Conservation (phyloP, 2,797 vertebrate genomes). For the Hemitrygon akajei region DNA sequence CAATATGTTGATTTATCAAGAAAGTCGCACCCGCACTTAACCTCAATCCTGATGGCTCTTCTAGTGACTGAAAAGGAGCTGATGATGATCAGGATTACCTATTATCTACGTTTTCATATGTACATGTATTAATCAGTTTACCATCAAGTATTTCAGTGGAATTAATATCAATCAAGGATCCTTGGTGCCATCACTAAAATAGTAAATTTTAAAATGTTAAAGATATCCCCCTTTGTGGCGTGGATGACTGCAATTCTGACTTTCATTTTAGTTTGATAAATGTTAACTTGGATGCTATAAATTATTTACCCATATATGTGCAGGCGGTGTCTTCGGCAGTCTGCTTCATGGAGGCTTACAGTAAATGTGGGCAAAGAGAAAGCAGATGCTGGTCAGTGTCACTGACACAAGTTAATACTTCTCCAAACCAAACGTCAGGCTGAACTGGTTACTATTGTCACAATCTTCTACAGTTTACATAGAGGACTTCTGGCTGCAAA, state of each 20-base stretch:
- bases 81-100: too few relatives aligned
- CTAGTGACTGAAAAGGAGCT: too few relatives aligned
- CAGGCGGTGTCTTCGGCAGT: background rate
- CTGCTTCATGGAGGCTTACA: background rate
- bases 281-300: background rate
- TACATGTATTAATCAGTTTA: background rate
- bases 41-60: too few relatives aligned
- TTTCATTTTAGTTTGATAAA: background rate
- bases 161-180: background rate
- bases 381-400: background rate
- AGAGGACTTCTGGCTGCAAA: background rate
- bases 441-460: too few relatives aligned
- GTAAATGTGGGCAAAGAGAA: background rate
- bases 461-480: background rate
- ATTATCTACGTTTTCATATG: background rate
- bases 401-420: background rate
- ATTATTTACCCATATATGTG: background rate
- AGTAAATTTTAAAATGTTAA: constrained; percentile 1
- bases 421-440: too few relatives aligned
- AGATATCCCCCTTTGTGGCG: too few relatives aligned
- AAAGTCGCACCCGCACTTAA: too few relatives aligned
- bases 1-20: too few relatives aligned
- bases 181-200: background rate
- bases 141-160: background rate
- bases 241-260: background rate